Evolutionary conservation across 2,797 vertebrate species (phyloP), one percentile per base, ranked within the genome.

Genomic region (Parambassis ranga): DNA sequence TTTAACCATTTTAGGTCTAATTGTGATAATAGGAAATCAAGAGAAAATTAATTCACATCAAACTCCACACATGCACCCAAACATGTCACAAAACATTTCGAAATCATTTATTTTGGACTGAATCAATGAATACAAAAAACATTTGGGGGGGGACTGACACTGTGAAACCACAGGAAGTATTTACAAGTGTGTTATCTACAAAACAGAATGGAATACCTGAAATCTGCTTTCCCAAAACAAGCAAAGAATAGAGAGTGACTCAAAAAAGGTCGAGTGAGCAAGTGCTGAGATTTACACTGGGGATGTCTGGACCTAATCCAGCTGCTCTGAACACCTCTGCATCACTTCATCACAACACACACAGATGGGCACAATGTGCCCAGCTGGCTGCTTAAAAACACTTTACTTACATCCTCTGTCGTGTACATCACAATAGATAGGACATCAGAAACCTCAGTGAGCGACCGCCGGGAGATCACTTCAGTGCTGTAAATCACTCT

Each of bases 111-210:
- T 90, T 89, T 79, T 59, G 51, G 58, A 72, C 53, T 65, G 69
- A 81, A 62, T 77, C 18, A 55, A 47, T 65, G 78, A 79, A 82
- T 89, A 90, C 78, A 91, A 90, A n/a, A 90, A 90, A 83, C 57
- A 82, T 33, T 32, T 71, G 35, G 49, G 53, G 42, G 43, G 30
- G 39, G 61, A 44, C n/a, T 26, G 47, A 85, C 59, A 64, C 46
- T 35, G 47, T 1, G 39, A 58, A 59, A 75, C 70, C 76, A 85
- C 75, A 77, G 55, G 36, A 78, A 81, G 61, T 92, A 91, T 92
- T 90, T 92, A 91, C 90, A 92, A 82, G 80, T 74, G 62, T 0
- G 51, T 85, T 87, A 91, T 91, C 90, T 91, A 92, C 90, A 92
- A 84, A 57, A 56, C 51, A 42, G 51, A 81, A 67, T 36, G 38